A percentile compares a stretch with the other conserved stretches of the same genome.
Conservation (phyloP, 2,113 vertebrate genomes). For the Megaceryle torquata region DNA sequence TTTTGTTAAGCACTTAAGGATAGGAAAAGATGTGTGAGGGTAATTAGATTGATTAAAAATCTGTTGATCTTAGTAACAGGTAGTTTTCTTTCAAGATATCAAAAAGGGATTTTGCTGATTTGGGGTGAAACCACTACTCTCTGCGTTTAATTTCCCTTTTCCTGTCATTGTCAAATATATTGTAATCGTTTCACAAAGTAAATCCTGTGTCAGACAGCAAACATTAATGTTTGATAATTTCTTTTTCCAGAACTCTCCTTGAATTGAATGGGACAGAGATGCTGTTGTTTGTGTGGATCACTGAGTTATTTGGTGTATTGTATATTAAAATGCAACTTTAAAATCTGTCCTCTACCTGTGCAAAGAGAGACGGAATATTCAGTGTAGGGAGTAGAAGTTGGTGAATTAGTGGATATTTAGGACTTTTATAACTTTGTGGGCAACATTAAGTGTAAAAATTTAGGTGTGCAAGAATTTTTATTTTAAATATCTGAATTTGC, state of each 20-base stretch:
- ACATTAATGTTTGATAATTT: background rate
- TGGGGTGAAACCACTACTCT: background rate
- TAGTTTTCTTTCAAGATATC: constrained; percentile 28
- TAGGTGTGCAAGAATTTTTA: background rate
- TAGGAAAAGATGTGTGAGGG: background rate
- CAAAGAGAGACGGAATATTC: background rate
- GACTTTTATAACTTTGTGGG: background rate
- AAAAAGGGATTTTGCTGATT: constrained; percentile 33
- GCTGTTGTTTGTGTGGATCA: background rate
- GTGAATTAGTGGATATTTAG: background rate
- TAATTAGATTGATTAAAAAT: constrained; percentile 33
- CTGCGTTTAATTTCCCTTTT: constrained; percentile 5
- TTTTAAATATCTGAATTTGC: background rate
- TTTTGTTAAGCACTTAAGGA: constrained; percentile 18
- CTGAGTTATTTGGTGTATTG: background rate
- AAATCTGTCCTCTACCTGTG: background rate
- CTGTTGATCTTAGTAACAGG: background rate
- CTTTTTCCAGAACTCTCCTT: background rate
- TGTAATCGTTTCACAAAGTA: background rate
- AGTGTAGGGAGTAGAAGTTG: background rate
- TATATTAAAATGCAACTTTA: background rate
- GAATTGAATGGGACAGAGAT: background rate
- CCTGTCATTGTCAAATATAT: background rate
- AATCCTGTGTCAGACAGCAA: background rate
- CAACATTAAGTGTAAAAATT: background rate